phyloP scores from a whole-genome alignment of 2,113 vertebrate species.

The Zosterops japonicus region DNA sequence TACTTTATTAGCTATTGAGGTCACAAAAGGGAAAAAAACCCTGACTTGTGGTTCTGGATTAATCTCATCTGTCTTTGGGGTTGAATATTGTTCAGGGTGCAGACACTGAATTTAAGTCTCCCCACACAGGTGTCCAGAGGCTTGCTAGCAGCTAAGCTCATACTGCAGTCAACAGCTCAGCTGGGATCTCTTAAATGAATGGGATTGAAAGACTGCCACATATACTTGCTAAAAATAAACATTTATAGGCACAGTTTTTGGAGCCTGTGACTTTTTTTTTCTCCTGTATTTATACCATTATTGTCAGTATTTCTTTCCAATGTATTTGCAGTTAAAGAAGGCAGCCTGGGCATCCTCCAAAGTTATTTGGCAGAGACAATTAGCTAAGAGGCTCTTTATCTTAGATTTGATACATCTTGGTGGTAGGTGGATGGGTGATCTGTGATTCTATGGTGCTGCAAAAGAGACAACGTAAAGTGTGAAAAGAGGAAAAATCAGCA shows the following conservation, averaged over 20 bases:
- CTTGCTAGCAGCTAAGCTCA: neutral
- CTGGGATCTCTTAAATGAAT: constrained; percentile 1
- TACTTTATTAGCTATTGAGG: neutral
- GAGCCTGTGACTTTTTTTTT: neutral
- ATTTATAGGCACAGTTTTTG: neutral
- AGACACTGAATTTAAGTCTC: neutral
- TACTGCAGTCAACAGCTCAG: neutral
- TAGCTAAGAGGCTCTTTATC: neutral
- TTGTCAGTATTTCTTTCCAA: neutral
- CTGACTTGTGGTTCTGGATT: neutral
- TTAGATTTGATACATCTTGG: neutral
- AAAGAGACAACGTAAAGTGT: neutral
- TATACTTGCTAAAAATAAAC: neutral
- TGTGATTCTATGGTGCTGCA: neutral
- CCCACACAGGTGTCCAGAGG: neutral
- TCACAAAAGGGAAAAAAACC: neutral
- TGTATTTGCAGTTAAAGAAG: neutral
- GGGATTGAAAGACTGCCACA: neutral
- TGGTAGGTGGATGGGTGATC: neutral
- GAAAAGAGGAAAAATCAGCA: neutral
- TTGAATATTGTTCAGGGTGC: neutral
- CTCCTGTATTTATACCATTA: neutral
- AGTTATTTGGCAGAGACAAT: neutral
- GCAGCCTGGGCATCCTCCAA: neutral
- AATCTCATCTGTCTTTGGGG: neutral